phyloP scores from a whole-genome alignment of 1,140 invertebrate species.

The Gryon sp. region DNA sequence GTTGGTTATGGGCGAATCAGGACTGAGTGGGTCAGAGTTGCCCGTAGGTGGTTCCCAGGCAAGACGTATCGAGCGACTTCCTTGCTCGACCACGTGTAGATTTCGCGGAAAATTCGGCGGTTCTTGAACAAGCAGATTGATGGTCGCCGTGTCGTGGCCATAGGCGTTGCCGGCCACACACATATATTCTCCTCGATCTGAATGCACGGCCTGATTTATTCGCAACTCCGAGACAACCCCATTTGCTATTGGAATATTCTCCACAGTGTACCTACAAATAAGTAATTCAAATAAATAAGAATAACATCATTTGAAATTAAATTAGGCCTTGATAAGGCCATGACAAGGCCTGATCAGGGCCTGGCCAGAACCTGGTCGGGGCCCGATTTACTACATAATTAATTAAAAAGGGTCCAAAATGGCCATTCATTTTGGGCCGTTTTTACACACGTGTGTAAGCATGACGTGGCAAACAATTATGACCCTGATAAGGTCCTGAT shows the following conservation, averaged over 20 bases:
- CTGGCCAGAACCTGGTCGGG: no score
- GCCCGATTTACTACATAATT: no score
- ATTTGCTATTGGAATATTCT: constrained; percentile 77
- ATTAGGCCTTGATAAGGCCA: no score
- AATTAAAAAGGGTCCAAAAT: no score
- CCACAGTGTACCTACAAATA: constrained; percentile 76
- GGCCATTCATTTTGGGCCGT: no score
- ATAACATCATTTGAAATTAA: no score
- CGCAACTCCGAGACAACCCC: constrained; percentile 82
- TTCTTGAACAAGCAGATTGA: constrained; percentile 85
- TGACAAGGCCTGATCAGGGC: no score
- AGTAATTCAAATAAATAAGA: neutral
- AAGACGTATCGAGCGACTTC: constrained; percentile 81
- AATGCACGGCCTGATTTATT: constrained; percentile 82
- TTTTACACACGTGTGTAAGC: no score
- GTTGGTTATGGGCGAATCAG: constrained; percentile 81
- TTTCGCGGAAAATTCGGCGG: constrained; percentile 83
- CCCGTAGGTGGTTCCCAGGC: constrained; percentile 81
- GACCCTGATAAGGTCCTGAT: no score
- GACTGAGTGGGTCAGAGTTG: constrained; percentile 74
- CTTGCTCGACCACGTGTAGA: constrained; percentile 81
- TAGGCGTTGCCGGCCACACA: constrained; percentile 85
- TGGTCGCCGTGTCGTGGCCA: constrained; percentile 84
- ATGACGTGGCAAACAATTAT: no score
- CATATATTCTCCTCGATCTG: constrained; percentile 85